Evolutionary conservation across 1,140 invertebrate species (phyloP).

Genomic region (Magallana ariakensis): DNA sequence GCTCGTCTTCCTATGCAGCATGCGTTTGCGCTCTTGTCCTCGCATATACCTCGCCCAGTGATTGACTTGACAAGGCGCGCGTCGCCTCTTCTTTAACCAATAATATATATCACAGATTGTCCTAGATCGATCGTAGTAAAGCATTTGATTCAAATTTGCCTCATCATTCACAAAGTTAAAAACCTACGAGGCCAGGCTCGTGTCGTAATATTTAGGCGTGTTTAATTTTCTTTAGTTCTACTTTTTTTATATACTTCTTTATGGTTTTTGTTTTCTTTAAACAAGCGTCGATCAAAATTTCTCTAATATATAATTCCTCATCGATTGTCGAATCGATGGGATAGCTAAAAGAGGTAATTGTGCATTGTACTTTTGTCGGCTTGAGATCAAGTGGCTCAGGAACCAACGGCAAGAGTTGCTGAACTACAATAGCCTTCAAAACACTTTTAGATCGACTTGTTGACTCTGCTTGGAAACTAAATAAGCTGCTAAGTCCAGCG

Average conservation of each 20-base stretch:
- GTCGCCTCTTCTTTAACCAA: not conserved
- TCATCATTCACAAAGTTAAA: not conserved
- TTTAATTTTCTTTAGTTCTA: too few relatives aligned
- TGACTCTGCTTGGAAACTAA: not conserved
- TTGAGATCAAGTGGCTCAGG: not conserved
- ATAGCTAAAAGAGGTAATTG: not conserved
- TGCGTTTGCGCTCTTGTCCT: too few relatives aligned
- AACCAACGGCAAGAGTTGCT: not conserved
- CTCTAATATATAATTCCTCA: too few relatives aligned
- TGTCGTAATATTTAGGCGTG: too few relatives aligned
- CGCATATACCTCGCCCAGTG: too few relatives aligned
- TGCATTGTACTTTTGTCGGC: slow-evolving; percentile 2
- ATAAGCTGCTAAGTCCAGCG: not conserved
- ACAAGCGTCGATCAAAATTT: not conserved
- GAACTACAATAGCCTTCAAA: not conserved
- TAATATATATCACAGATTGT: slow-evolving; percentile 16
- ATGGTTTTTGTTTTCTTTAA: not conserved
- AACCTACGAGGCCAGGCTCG: not conserved
- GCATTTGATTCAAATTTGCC: not conserved
- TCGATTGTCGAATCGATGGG: not conserved
- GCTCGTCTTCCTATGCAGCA: too few relatives aligned
- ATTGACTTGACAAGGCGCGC: too few relatives aligned
- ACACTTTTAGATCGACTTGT: slow-evolving; percentile 13
- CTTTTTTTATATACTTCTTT: not conserved
- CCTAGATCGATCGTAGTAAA: slow-evolving; percentile 4